These are phyloP conservation scores for Neodiprion pinetum DNA, from an alignment of 1,140 invertebrate species.

Conservation along the genomic window DNA sequence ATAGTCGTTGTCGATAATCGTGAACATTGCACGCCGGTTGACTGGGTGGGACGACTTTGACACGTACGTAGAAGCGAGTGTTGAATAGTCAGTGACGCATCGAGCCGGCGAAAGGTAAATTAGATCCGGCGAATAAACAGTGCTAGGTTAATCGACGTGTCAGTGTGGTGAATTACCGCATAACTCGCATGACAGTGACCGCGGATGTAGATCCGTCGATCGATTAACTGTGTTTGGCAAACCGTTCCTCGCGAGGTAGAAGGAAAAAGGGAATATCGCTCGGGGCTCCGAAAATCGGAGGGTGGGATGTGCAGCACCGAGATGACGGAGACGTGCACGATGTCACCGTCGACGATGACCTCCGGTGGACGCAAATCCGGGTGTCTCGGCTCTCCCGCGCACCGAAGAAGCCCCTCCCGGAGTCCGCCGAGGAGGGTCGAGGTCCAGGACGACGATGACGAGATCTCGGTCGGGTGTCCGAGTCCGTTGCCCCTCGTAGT, in stretches of 20 bases:
- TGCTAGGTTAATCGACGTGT: too few relatives aligned
- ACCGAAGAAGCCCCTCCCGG: slow-evolving; percentile 31
- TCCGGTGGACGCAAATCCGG: slow-evolving; percentile 41
- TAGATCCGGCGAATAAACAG: too few relatives aligned
- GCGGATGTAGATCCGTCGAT: too few relatives aligned
- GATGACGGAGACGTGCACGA: slow-evolving; percentile 58
- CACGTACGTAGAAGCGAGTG: too few relatives aligned
- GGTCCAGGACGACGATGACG: slow-evolving; percentile 65
- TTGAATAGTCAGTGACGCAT: too few relatives aligned
- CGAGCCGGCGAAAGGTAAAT: too few relatives aligned
- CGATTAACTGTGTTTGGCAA: too few relatives aligned
- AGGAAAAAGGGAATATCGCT: background rate
- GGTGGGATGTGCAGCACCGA: slow-evolving; percentile 57
- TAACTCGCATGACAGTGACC: too few relatives aligned
- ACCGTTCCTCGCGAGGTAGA: background rate
- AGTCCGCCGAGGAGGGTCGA: slow-evolving; percentile 18
- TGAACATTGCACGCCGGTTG: too few relatives aligned
- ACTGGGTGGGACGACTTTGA: too few relatives aligned
- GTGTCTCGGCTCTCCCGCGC: slow-evolving; percentile 39
- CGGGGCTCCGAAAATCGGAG: background rate
- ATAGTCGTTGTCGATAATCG: too few relatives aligned
- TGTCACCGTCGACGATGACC: slow-evolving; percentile 57
- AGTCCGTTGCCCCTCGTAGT: slow-evolving; percentile 66
- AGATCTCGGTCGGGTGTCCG: slow-evolving; percentile 78
- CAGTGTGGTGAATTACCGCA: too few relatives aligned